phyloP scores from a whole-genome alignment of 2,888 invertebrate genomes.

The Morpho achilles region DNA sequence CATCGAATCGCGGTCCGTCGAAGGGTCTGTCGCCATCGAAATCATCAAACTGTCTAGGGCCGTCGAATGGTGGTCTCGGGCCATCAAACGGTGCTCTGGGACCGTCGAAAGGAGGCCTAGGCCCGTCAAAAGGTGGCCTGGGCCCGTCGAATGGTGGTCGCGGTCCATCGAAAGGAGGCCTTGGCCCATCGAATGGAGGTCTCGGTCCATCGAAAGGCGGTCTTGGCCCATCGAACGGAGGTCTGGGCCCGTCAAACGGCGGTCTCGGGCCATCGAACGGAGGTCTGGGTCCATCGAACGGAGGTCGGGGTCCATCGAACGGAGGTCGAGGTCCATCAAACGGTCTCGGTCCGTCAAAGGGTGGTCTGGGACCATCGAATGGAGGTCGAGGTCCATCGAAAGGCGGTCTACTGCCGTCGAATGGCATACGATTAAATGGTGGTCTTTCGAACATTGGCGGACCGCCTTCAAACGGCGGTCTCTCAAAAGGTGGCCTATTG shows the following conservation, averaged over 20 bases:
- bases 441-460: conserved; percentile 47
- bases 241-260: conserved; percentile 48
- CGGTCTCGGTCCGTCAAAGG: conserved; percentile 41
- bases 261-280: conserved; percentile 51
- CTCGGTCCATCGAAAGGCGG: conserved; percentile 44
- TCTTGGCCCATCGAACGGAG: conserved; percentile 40
- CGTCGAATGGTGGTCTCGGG: conserved; percentile 49
- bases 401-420: conserved; percentile 48
- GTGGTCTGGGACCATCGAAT: conserved; percentile 43
- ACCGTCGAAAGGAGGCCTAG: conserved; percentile 51
- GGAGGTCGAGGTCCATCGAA: conserved; percentile 48
- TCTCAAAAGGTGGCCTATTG: conserved; percentile 44
- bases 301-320: conserved; percentile 48
- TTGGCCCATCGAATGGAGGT: conserved; percentile 47
- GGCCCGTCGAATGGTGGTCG: conserved; percentile 53
- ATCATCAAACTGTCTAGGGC: conserved; percentile 35
- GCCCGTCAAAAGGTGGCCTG: conserved; percentile 46
- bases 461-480: conserved; percentile 53
- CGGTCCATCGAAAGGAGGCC: conserved; percentile 46
- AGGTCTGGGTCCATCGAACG: conserved; percentile 42
- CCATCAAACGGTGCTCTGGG: conserved; percentile 47
- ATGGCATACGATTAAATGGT: conserved; percentile 49
- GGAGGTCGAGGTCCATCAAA: conserved; percentile 43
- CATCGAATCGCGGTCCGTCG: conserved; percentile 37
- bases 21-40: conserved; percentile 28